Base-by-base conservation (phyloP, 2,113 vertebrate genomes). In the Struthio camelus region DNA sequence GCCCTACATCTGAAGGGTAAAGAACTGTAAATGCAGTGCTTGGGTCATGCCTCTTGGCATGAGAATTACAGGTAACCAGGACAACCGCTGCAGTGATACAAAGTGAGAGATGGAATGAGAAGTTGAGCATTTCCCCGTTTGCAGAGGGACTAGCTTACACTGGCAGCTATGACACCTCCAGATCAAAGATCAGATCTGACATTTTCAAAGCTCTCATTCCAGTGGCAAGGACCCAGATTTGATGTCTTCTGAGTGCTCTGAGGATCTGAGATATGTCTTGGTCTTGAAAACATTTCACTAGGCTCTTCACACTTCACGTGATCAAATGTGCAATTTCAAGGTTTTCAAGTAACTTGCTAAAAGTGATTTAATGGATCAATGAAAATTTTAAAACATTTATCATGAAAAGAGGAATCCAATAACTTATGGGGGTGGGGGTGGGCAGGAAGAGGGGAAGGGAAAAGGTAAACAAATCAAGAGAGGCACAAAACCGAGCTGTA, bases 381-480 rank as follows among this genome's bases (percentile, higher is more conserved):
- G 75, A n/a, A 80, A 70, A 27, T 5, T 56, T 51, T 71, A 10
- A 89, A 54, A n/a, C 38, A 62, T 38, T 78, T 81, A 32, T 51
- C 9, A 36, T 32, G 19, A 54, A 78, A 85, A 78, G n/a, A 67
- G 18, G 50, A 90, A 36, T 64, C 10, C n/a, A 81, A 38, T 19
- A 61, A 22, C 36, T 64, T 73, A 36, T 2, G 32, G 30, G 34
- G 56, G 56, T 17, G 7, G 12, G 11, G 25, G 12, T 10, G 3
- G 50, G 9, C 7, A 90, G 42, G 78, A 92, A 90, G 69, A 88
- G 16, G 9, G 30, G 34, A 95, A 77, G 10, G 24, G 48, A 22
- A 87, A 91, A 89, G 64, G 51, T 77, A 96, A 90, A 86, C 64
- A 93, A 88, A 71, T 38, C 18, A 38, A 42, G 61, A 78, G 59